These are phyloP conservation scores for Boleophthalmus pectinirostris DNA, from an alignment of 2,113 vertebrate genomes.

Conservation along the genomic window DNA sequence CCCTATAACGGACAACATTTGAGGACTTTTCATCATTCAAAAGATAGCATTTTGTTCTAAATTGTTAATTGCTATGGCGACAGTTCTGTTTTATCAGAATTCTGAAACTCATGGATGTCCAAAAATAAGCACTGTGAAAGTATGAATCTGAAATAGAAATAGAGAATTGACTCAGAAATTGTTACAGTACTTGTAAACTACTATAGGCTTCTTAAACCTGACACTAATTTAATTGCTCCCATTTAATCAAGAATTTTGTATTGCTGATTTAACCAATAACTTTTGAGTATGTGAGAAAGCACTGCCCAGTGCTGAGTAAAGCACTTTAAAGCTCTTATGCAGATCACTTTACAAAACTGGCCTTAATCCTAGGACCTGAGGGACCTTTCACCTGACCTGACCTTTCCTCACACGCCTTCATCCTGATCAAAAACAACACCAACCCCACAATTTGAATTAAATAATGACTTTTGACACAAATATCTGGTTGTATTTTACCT, in stretches of 20 bases:
- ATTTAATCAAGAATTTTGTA: background rate
- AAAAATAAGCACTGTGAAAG: too few relatives aligned
- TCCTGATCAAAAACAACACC: background rate
- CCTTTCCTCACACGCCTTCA: slow-evolving; percentile 7
- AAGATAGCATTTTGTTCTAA: too few relatives aligned
- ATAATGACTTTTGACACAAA: background rate
- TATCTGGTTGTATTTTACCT: background rate
- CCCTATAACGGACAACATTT: too few relatives aligned
- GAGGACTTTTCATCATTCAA: too few relatives aligned
- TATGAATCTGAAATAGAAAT: too few relatives aligned
- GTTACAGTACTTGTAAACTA: too few relatives aligned
- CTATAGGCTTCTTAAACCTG: background rate
- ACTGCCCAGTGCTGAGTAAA: background rate
- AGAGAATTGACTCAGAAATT: too few relatives aligned
- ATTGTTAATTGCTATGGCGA: too few relatives aligned
- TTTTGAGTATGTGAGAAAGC: background rate
- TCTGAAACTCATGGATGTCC: too few relatives aligned
- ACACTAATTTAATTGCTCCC: background rate
- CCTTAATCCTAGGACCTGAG: slow-evolving; percentile 32
- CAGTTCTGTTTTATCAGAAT: too few relatives aligned
- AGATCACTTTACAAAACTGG: background rate
- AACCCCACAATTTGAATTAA: background rate
- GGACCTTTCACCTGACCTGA: slow-evolving; percentile 32
- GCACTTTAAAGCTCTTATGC: background rate
- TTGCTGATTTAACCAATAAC: background rate